Evolutionary conservation across 1,140 invertebrate genomes (phyloP), one percentile per base, ranked within the genome.

Genomic region (Sitodiplosis mosellana): DNA sequence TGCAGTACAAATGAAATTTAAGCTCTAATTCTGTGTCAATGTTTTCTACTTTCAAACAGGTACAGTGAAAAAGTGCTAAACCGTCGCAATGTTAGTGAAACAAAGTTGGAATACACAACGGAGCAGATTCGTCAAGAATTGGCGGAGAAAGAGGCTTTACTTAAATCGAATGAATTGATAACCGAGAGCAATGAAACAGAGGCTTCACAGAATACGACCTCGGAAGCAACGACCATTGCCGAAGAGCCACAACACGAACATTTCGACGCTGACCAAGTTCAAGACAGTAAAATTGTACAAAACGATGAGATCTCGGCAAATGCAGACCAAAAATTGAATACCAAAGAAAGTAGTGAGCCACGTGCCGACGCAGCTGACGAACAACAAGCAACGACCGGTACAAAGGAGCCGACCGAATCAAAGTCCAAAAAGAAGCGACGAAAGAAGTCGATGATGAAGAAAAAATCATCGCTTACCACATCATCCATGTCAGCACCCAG

Each of bases 361-460:
- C 27, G 27, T 27, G 10, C 27, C 3, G 15, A 41, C 10, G 41
- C 12, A 14, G 3, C 36, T 38, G 12, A 22, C 10, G 17, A 11
- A 33, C 19, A 20, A 10, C 4, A 45, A 45, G n/a, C 12, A 2
- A 12, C 20, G 5, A 33, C 22, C 60, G 59, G 11, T 60, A 54
- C 21, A 54, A 64, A 45, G 56, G 65, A 52, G 46, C 58, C 55
- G 59, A 54, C 59, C 48, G 65, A 65, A 47, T 59, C 57, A 6
- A 69, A 59, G 34, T 67, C 76, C 37, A 83, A 84, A 54, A 77
- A 83, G 54, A 84, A 80, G 57, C 73, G 82, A 10, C 78, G 80
- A 55, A 81, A 81, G 66, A 84, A 79, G 69, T 76, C 77, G n/a
- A 69, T 76, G 46, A 78, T 81, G 61, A 83, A 82, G 61, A 83